These are phyloP conservation scores for Drosophila aff. DNA, from an alignment of 1,140 invertebrate species.

Conservation along the genomic window DNA sequence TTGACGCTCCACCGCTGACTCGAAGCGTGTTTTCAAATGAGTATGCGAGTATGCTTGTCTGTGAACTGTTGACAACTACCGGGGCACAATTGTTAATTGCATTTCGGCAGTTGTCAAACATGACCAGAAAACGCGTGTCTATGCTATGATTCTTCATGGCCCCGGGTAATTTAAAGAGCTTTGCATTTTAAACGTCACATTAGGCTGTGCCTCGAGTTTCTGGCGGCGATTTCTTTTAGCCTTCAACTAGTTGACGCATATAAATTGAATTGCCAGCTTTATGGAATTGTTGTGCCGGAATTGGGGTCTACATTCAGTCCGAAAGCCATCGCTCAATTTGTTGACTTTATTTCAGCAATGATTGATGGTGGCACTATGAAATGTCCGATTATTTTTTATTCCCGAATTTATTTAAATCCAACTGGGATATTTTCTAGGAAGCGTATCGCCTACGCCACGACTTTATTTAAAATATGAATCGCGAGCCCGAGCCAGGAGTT, in stretches of 20 bases:
- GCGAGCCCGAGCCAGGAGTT: not conserved
- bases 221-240: slow-evolving; percentile 20
- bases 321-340: slow-evolving; percentile 61
- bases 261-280: slow-evolving; percentile 51
- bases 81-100: slow-evolving; percentile 82
- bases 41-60: slow-evolving; percentile 26
- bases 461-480: slow-evolving; percentile 4
- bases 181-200: slow-evolving; percentile 40
- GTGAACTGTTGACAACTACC: slow-evolving; percentile 51
- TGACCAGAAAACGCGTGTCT: slow-evolving; percentile 58
- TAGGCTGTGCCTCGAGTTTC: slow-evolving; percentile 13
- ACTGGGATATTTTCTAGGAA: slow-evolving; percentile 3
- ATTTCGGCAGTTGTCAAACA: slow-evolving; percentile 81
- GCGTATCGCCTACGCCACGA: not conserved
- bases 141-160: slow-evolving; percentile 62
- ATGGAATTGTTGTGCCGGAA: slow-evolving; percentile 1
- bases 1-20: not conserved
- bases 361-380: slow-evolving; percentile 25
- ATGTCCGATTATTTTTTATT: slow-evolving; percentile 6
- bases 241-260: slow-evolving; percentile 32
- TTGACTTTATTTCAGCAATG: slow-evolving; percentile 37
- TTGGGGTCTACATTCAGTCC: slow-evolving; percentile 7
- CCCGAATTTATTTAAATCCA: not conserved
- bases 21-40: slow-evolving; percentile 10
- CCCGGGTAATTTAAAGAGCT: slow-evolving; percentile 30